Evolutionary conservation across 2,888 invertebrate genomes (phyloP).

Genomic region (Drosophila meridionalis): DNA sequence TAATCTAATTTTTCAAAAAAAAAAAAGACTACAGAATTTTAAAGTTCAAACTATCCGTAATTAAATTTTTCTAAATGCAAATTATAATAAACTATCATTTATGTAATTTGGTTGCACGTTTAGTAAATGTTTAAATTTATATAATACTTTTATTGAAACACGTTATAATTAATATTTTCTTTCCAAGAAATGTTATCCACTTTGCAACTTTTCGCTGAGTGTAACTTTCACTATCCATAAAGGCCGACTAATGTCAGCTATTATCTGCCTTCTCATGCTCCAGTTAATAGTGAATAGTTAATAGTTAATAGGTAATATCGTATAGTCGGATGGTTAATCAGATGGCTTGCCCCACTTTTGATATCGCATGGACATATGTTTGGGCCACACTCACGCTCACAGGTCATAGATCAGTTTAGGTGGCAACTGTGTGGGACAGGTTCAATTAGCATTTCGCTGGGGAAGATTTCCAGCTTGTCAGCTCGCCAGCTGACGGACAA

Average conservation of each 20-base stretch:
- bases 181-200: neutral
- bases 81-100: neutral
- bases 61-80: neutral
- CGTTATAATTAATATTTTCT: too few relatives aligned
- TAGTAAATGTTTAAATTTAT: too few relatives aligned
- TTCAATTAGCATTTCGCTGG: conserved; percentile 55
- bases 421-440: conserved; percentile 28
- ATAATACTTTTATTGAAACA: too few relatives aligned
- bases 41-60: neutral
- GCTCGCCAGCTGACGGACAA: conserved; percentile 55
- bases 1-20: neutral
- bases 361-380: conserved; percentile 42
- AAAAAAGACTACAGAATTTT: neutral
- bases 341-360: conserved; percentile 23
- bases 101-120: too few relatives aligned
- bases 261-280: conserved; percentile 55
- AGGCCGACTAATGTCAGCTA: conserved; percentile 46
- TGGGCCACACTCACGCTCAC: conserved; percentile 10
- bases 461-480: conserved; percentile 38
- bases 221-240: conserved; percentile 65
- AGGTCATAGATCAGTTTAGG: conserved; percentile 38
- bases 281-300: conserved; percentile 54
- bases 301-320: conserved; percentile 37
- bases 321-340: conserved; percentile 16
- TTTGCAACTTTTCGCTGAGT: conserved; percentile 4